A percentile compares a stretch with the other conserved stretches of the same genome.
Evolutionary conservation across 2,797 vertebrate genomes (phyloP).

Genomic region (Gymnodraco acuticeps): DNA sequence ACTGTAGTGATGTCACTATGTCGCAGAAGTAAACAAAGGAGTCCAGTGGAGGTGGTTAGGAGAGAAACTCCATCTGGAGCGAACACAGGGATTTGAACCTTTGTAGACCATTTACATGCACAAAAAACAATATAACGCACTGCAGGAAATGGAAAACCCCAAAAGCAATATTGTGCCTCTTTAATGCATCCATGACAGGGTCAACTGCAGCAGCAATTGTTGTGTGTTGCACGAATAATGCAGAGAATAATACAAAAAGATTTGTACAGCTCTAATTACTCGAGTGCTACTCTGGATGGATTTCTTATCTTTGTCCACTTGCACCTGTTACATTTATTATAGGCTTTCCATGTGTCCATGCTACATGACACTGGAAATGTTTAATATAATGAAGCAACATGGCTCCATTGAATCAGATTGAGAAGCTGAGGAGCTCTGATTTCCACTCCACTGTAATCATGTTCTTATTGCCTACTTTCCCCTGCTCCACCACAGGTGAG

Average conservation of each 20-base stretch:
- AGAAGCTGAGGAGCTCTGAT: conserved; percentile 53
- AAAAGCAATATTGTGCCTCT: too few relatives aligned
- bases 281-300: neutral
- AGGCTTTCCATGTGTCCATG: conserved; percentile 27
- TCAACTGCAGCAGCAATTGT: conserved; percentile 10
- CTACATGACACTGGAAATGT: conserved; percentile 54
- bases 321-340: conserved; percentile 63
- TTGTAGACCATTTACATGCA: too few relatives aligned
- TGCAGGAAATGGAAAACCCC: too few relatives aligned
- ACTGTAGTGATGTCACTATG: too few relatives aligned
- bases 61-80: too few relatives aligned
- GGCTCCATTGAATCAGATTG: conserved; percentile 19
- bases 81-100: too few relatives aligned
- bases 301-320: conserved; percentile 47
- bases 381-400: conserved; percentile 44
- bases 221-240: neutral
- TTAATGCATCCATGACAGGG: conserved; percentile 13
- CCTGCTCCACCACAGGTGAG: conserved; percentile 54
- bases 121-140: too few relatives aligned
- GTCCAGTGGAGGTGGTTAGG: too few relatives aligned
- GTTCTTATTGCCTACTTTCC: conserved; percentile 23
- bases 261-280: conserved; percentile 49
- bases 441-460: conserved; percentile 40
- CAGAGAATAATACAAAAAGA: conserved; percentile 21
- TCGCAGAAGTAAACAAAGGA: too few relatives aligned